Evolutionary conservation across 2,797 vertebrate genomes (phyloP).

Genomic region (Hafferia zeledoni): DNA sequence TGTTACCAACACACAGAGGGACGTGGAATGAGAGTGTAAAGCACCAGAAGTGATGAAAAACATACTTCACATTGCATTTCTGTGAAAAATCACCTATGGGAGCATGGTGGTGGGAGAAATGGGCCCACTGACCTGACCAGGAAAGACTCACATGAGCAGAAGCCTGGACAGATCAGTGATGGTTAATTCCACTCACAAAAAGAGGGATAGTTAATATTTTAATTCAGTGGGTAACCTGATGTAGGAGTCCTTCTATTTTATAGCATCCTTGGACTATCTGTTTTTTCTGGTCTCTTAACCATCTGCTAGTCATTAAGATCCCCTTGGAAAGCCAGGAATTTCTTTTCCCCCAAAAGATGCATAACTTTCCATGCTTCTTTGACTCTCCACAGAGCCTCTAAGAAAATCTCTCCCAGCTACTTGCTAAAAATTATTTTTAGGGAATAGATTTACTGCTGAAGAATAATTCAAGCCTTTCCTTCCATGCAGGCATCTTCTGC

Average conservation of each 20-base stretch:
- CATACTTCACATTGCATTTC: background rate
- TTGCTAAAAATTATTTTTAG: slow-evolving; percentile 9
- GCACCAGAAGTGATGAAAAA: slow-evolving; percentile 8
- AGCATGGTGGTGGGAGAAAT: background rate
- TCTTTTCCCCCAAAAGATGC: background rate
- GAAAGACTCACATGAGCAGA: background rate
- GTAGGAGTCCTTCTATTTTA: background rate
- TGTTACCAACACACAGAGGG: background rate
- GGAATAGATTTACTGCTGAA: background rate
- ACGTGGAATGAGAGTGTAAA: background rate
- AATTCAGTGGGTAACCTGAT: background rate
- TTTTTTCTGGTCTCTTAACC: slow-evolving; percentile 9
- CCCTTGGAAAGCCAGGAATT: slow-evolving; percentile 14
- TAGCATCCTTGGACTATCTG: background rate
- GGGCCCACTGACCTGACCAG: background rate
- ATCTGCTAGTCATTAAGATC: slow-evolving; percentile 51
- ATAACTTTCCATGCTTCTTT: slow-evolving; percentile 5
- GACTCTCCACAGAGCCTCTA: background rate
- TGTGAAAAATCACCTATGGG: background rate
- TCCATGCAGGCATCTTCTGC: background rate
- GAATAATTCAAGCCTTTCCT: background rate
- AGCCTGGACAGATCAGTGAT: background rate
- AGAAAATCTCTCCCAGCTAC: slow-evolving; percentile 25
- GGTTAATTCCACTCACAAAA: background rate
- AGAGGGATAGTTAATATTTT: background rate